phyloP scores from a whole-genome alignment of 1,140 invertebrate species.

The Bradysia coprophila region DNA sequence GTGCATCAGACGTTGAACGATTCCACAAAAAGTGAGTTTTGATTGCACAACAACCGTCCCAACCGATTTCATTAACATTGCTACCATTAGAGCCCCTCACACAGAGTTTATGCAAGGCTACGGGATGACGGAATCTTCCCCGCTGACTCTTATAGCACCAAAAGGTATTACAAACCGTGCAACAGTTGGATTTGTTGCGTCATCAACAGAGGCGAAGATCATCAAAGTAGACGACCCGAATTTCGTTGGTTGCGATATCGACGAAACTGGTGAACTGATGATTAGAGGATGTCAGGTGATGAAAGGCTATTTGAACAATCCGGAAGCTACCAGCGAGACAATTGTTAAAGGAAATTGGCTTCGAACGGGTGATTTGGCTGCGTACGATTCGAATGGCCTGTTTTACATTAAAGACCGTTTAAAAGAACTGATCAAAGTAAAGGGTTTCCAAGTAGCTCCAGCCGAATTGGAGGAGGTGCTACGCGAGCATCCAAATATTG shows the following conservation, averaged over 20 bases:
- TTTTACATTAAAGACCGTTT: conserved; percentile 67
- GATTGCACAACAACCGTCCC: not conserved
- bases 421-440: conserved; percentile 77
- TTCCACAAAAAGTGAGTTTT: conserved; percentile 25
- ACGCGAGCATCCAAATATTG: conserved; percentile 48
- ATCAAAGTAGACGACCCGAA: conserved; percentile 32
- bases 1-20: conserved; percentile 32
- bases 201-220: conserved; percentile 45
- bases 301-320: conserved; percentile 59
- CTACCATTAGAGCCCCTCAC: conserved; percentile 8
- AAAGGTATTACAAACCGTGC: conserved; percentile 24
- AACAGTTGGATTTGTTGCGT: conserved; percentile 35
- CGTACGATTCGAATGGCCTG: conserved; percentile 47
- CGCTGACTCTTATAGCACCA: conserved; percentile 19
- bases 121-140: conserved; percentile 44
- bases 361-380: conserved; percentile 65
- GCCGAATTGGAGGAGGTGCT: conserved; percentile 72
- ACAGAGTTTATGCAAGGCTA: conserved; percentile 26
- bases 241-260: conserved; percentile 23
- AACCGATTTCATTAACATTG: not conserved
- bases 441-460: conserved; percentile 64
- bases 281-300: conserved; percentile 45
- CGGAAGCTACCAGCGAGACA: conserved; percentile 45
- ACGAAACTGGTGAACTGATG: conserved; percentile 41
- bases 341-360: conserved; percentile 56